Evolutionary conservation across 2,113 vertebrate genomes (phyloP), one percentile per base, ranked within the genome.

Genomic region (Cyphomyrus plagiostoma): DNA sequence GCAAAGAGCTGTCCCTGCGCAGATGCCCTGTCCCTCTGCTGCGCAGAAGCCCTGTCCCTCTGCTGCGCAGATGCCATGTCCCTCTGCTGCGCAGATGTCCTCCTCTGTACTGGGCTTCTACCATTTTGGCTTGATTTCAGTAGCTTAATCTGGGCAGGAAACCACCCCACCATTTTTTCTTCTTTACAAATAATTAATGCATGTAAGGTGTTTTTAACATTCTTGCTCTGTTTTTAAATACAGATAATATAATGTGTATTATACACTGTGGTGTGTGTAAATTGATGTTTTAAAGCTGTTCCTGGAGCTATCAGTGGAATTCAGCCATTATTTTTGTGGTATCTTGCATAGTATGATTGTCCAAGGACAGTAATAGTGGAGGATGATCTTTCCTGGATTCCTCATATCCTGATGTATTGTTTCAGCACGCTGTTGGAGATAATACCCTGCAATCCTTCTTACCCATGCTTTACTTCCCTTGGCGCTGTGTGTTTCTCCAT

Each of bases 131-230:
- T 74, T 74, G 62, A 45, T 74, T 89, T 50, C 17, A 9, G 10
- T 39, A 35, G 66, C 48, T 52, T 89, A 48, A 89, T 89, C 58
- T 80, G 88, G 66, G 30, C 23, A 80, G 88, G 23, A 77, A 35
- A 77, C 39, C 48, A 17, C 4, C 26, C 50, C 49, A 11, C 6
- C 7, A 0, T n/a, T 77, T 46, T 77, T 80, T 15, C 50, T 70
- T 39, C 66, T 80, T 39, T n/a, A 42, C 58, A 80, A 80, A 80
- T 80, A 19, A 89, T 80, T 30, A 80, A 89, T 89, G 88, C n/a
- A 46, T 50, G n/a, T 19, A 30, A 45, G 45, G 48, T 89, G 48
- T 89, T 80, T 42, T 52, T 89, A 89, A 35, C 48, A 52, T 89
- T 74, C 66, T 50, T 89, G 11, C 88, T 80, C 23, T 9, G 4